These are phyloP conservation scores for Chrysolina americana DNA, from an alignment of 2,888 invertebrate species.

Conservation along the genomic window DNA sequence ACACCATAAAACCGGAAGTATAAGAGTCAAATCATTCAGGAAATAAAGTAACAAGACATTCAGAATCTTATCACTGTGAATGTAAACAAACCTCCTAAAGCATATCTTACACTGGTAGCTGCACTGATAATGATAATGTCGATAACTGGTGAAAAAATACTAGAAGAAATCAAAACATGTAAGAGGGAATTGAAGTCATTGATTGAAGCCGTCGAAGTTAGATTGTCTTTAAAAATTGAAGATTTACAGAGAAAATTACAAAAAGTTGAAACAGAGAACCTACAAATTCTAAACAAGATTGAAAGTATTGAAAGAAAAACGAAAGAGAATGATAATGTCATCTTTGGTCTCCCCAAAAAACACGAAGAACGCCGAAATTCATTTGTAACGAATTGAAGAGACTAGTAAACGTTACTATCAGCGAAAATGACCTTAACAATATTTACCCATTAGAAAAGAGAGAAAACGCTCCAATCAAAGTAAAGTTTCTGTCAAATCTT, in stretches of 20 bases:
- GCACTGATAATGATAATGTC: too few species aligned
- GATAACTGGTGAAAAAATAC: too few species aligned
- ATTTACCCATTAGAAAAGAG: not conserved
- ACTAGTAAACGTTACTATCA: constrained; percentile 15
- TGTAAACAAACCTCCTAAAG: constrained; percentile 20
- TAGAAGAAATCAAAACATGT: too few species aligned
- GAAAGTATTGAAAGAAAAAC: constrained; percentile 7
- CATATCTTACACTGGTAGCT: constrained; percentile 3
- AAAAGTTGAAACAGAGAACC: constrained; percentile 18
- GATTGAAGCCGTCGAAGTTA: constrained; percentile 17
- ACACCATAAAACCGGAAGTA: too few species aligned
- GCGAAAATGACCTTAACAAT: constrained; percentile 1
- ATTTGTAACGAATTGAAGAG: not conserved
- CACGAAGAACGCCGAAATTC: not conserved
- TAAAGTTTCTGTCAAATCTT: too few species aligned
- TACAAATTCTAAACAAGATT: constrained; percentile 6
- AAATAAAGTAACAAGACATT: too few species aligned
- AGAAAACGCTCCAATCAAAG: too few species aligned
- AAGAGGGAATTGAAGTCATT: too few species aligned
- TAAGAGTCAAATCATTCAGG: too few species aligned
- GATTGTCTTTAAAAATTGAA: constrained; percentile 3
- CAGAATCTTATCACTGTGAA: too few species aligned
- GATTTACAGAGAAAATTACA: constrained; percentile 14
- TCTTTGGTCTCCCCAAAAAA: constrained; percentile 1
- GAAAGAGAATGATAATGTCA: constrained; percentile 7